Conservation (phyloP, 2,113 vertebrate genomes). For the Falcunculus frontatus region DNA sequence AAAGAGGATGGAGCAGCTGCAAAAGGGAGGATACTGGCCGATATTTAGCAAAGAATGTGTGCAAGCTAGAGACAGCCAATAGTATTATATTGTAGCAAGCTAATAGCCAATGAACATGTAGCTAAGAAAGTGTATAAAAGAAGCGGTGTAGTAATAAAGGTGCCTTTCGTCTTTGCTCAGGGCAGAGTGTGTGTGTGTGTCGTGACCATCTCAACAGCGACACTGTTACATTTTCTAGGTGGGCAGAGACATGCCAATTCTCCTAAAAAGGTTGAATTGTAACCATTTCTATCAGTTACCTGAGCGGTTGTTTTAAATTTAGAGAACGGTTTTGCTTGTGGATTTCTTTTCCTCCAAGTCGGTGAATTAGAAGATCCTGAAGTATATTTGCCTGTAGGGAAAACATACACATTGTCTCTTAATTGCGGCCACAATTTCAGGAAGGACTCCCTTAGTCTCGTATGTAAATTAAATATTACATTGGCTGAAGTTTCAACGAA, state of each 20-base stretch:
- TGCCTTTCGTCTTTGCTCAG: too few relatives aligned
- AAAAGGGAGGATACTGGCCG: too few relatives aligned
- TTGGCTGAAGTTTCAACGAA: not conserved
- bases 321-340: slow-evolving; percentile 56
- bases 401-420: not conserved
- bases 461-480: not conserved
- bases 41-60: too few relatives aligned
- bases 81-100: too few relatives aligned
- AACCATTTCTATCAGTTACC: slow-evolving; percentile 39
- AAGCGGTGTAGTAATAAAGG: too few relatives aligned
- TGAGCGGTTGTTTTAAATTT: slow-evolving; percentile 63
- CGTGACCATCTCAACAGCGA: too few relatives aligned
- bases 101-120: too few relatives aligned
- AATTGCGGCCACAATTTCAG: not conserved
- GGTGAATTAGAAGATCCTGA: slow-evolving; percentile 50
- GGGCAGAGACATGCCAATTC: not conserved
- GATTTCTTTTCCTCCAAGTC: slow-evolving; percentile 63
- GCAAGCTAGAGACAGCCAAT: too few relatives aligned
- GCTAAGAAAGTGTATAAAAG: too few relatives aligned
- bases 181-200: too few relatives aligned
- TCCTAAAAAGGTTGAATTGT: not conserved
- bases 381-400: slow-evolving; percentile 54
- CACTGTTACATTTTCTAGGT: not conserved
- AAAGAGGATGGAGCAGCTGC: too few relatives aligned
- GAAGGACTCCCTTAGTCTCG: not conserved